Evolutionary conservation across 2,888 invertebrate genomes (phyloP).

Genomic region (Platycheirus rosarum): DNA sequence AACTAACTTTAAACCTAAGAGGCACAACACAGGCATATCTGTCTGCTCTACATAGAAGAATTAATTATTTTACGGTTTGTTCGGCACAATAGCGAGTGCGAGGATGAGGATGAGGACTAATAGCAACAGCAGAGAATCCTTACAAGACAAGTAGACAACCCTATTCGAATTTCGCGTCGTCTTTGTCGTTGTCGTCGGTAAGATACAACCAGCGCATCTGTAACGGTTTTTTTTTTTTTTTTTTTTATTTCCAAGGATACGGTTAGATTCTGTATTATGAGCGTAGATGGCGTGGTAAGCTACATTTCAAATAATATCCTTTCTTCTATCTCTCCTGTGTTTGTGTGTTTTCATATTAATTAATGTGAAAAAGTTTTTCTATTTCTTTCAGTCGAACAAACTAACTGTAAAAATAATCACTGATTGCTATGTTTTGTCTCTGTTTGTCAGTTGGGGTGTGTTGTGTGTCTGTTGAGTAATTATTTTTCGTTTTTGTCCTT

Average conservation of each 20-base stretch:
- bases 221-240: conserved; percentile 59
- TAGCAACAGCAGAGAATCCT: not conserved
- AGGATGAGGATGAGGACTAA: not conserved
- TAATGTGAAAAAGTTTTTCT: conserved; percentile 67
- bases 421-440: conserved; percentile 54
- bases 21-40: not conserved
- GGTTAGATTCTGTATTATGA: not conserved
- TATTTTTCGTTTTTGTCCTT: conserved; percentile 46
- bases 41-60: conserved; percentile 47
- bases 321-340: conserved; percentile 19
- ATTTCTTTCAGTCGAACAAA: conserved; percentile 18
- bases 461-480: conserved; percentile 50
- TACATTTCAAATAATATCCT: conserved; percentile 21
- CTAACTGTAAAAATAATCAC: conserved; percentile 72
- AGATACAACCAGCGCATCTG: conserved; percentile 24
- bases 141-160: too few species aligned
- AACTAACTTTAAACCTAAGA: conserved; percentile 49
- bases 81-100: conserved; percentile 1
- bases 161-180: too few species aligned
- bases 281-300: not conserved
- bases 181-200: too few species aligned
- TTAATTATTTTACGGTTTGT: conserved; percentile 65
- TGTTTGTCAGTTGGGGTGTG: not conserved
- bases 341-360: conserved; percentile 55
- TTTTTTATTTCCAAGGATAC: conserved; percentile 41